A percentile compares a stretch with the other conserved stretches of the same genome.
These are phyloP conservation scores for Sclerurus mexicanus DNA, from an alignment of 2,113 vertebrate genomes.

Conservation along the genomic window DNA sequence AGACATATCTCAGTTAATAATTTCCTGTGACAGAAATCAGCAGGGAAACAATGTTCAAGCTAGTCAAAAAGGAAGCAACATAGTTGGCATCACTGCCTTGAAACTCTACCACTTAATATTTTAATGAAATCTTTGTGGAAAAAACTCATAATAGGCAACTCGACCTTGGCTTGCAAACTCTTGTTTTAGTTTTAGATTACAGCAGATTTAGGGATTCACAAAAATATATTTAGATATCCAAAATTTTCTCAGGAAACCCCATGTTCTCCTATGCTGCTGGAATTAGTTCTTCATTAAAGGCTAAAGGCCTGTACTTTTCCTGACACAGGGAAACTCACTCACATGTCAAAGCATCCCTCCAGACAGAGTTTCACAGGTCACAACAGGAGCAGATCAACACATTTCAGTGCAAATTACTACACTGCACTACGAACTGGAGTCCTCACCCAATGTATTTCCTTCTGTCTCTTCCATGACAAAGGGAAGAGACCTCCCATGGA, in stretches of 20 bases:
- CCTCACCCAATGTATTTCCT: not conserved
- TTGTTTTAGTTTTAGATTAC: not conserved
- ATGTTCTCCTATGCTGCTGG: not conserved
- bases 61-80: constrained; percentile 15
- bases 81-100: not conserved
- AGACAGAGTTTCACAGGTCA: not conserved
- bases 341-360: not conserved
- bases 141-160: not conserved
- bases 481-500: not conserved
- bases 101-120: constrained; percentile 21
- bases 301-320: not conserved
- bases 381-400: not conserved
- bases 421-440: not conserved
- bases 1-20: not conserved
- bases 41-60: not conserved
- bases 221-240: not conserved
- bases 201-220: not conserved
- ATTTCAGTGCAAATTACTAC: not conserved
- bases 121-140: constrained; percentile 5
- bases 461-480: not conserved
- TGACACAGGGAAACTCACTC: not conserved
- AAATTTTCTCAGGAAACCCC: not conserved
- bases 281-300: not conserved
- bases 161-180: not conserved
- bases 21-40: not conserved